phyloP scores from a whole-genome alignment of 2,888 invertebrate genomes.

The Cylindroiulus punctatus region DNA sequence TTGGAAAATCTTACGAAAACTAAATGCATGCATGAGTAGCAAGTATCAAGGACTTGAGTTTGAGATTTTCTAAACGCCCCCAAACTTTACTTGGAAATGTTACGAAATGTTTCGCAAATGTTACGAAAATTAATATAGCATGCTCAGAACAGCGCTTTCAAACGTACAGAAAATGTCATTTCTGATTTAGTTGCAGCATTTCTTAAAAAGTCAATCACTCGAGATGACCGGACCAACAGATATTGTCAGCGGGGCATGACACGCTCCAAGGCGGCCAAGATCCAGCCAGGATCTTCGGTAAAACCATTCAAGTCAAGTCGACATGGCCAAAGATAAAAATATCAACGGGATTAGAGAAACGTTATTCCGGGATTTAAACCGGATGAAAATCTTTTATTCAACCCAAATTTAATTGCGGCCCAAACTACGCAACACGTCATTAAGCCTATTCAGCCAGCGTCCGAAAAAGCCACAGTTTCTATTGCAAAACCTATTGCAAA shows the following conservation, averaged over 20 bases:
- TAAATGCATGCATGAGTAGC: no score
- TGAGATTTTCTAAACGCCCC: no score
- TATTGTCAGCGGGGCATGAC: background rate
- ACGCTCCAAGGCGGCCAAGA: background rate
- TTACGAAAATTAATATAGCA: background rate
- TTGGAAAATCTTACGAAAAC: no score
- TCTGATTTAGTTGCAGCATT: background rate
- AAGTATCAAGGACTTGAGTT: no score
- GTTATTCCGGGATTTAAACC: no score
- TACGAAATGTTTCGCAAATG: no score
- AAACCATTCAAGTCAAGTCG: background rate
- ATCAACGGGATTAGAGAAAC: background rate
- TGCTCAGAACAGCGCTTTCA: background rate
- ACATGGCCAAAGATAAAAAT: background rate
- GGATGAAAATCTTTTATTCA: background rate
- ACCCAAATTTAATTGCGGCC: background rate
- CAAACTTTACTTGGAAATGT: no score
- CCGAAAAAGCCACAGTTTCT: background rate
- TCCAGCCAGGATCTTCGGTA: background rate
- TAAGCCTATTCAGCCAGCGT: background rate
- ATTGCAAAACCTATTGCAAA: background rate
- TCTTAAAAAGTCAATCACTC: background rate
- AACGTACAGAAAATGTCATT: background rate
- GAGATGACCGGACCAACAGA: background rate
- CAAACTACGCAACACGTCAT: background rate